Evolutionary conservation across 1,140 invertebrate genomes (phyloP).

Genomic region (Oncopodura yosiiana): DNA sequence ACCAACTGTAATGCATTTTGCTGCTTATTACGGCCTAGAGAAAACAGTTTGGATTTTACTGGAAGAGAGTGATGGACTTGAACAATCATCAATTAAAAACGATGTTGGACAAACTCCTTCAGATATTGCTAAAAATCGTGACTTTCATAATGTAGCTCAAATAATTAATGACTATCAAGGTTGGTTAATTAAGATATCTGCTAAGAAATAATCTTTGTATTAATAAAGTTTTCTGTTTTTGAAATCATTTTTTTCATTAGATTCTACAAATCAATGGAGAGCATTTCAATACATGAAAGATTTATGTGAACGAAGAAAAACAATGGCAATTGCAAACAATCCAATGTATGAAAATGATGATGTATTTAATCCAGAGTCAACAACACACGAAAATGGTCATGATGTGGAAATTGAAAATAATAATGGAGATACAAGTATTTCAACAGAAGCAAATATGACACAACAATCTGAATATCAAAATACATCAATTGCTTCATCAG

Average conservation of each 20-base stretch:
- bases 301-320: conserved; percentile 2
- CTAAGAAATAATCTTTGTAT: no score
- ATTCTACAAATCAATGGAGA: conserved; percentile 12
- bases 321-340: neutral
- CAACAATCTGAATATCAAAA: neutral
- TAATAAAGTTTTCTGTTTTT: no score
- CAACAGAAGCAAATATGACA: neutral
- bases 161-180: conserved; percentile 27
- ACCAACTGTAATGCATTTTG: conserved; percentile 78
- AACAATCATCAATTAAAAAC: conserved; percentile 18
- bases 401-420: neutral
- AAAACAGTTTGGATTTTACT: conserved; percentile 68
- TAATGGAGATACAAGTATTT: neutral
- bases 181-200: no score
- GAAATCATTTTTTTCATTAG: no score
- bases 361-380: neutral
- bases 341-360: neutral
- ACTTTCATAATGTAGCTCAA: conserved; percentile 9
- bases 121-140: conserved; percentile 18
- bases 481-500: neutral
- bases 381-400: neutral
- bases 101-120: conserved; percentile 20
- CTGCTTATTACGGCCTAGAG: conserved; percentile 71
- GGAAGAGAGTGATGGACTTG: conserved; percentile 42
- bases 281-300: conserved; percentile 20